Evolutionary conservation across 2,797 vertebrate genomes (phyloP).

Genomic region (Hypotaenidia philippensis): DNA sequence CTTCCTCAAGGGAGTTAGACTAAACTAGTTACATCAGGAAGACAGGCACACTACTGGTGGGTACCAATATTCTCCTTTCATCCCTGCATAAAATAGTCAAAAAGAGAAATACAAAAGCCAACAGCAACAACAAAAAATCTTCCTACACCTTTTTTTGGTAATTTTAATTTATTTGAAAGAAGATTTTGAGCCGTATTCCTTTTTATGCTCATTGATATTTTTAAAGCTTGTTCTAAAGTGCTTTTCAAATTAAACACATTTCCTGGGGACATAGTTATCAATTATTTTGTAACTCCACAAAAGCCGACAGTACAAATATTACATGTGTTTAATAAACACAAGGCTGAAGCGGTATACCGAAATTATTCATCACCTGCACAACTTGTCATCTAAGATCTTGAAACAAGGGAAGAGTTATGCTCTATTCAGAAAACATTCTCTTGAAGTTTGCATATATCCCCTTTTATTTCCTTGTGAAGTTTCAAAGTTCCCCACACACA

Average conservation of each 20-base stretch:
- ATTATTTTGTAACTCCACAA: conserved; percentile 65
- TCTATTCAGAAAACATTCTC: conserved; percentile 70
- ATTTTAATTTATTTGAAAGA: background rate
- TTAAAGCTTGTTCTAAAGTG: conserved; percentile 40
- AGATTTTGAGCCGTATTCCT: background rate
- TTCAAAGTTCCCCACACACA: conserved; percentile 62
- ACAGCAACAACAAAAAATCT: background rate
- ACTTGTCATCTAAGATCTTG: conserved; percentile 49
- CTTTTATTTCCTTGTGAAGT: conserved; percentile 87
- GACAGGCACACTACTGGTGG: background rate
- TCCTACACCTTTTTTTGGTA: background rate
- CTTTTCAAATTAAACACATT: conserved; percentile 56
- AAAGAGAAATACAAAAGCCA: background rate
- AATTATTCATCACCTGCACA: conserved; percentile 20
- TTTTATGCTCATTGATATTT: conserved; percentile 40
- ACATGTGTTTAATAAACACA: conserved; percentile 68
- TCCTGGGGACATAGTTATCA: conserved; percentile 47
- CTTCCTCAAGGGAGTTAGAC: background rate
- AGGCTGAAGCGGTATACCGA: conserved; percentile 37
- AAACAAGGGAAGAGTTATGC: conserved; percentile 60
- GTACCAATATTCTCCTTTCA: background rate
- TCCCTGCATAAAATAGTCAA: background rate
- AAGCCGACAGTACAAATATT: conserved; percentile 58
- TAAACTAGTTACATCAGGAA: conserved; percentile 6
- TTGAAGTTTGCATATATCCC: conserved; percentile 85